Evolutionary conservation across 2,888 invertebrate species (phyloP), one percentile per base, ranked within the genome.

Genomic region (Lissonota sp.): DNA sequence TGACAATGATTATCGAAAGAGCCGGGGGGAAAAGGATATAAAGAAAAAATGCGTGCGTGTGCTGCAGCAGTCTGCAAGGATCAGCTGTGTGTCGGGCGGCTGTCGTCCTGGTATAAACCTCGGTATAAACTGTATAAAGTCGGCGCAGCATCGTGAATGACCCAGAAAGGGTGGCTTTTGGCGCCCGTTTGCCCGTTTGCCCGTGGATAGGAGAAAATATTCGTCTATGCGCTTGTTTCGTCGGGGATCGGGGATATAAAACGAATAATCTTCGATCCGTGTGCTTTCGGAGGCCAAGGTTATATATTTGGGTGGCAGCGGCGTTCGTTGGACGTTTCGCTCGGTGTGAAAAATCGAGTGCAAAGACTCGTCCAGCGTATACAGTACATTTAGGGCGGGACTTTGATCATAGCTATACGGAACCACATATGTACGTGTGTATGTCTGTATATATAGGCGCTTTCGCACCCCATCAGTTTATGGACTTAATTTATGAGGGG

Each of bases 221-320:
- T 49, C 46, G 40, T 6, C 10, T 39, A 66, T 46, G 14, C 26
- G 14, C 14, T 14, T 14, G 53, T 6, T 53, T 53, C 53, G 53
- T n/a, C 53, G 12, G 14, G 12, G 14, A 7, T 14, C 53, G 16
- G 6, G 53, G 6, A 5, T 53, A 37, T 51, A 39, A 6, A 62
- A 67, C 16, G 42, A 49, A 73, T 73, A 55, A 64, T 70, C 53
- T 78, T 74, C 74, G 73, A 81, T 78, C 78, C 78, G 74, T 57
- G 64, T 42, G 69, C 73, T 73, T 58, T 7, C 66, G 64, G 62
- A 78, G 81, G 81, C 81, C 81, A 81, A 81, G 81, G 81, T 81
- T 81, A 81, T 71, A 67, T 60, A 46, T 12, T 62, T 26, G 26
- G 26, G 60, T 62, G 60, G 57, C 46, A 44, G 51, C 63, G 53